Evolutionary conservation across 1,140 invertebrate genomes (phyloP).

Genomic region (Macrocentrus cingulum): DNA sequence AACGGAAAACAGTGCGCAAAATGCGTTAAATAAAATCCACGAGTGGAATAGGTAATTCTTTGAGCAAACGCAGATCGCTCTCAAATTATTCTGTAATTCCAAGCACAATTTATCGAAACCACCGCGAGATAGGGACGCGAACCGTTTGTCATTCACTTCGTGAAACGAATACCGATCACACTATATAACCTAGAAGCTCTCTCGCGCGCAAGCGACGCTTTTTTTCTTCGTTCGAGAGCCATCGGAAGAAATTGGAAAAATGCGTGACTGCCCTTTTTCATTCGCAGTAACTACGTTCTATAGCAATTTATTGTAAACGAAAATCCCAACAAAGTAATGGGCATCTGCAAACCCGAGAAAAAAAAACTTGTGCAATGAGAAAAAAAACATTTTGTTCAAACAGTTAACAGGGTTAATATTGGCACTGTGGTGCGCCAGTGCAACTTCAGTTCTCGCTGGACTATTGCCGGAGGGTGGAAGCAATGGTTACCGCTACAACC

Average conservation of each 20-base stretch:
- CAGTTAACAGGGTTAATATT: conserved; percentile 42
- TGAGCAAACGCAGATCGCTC: neutral
- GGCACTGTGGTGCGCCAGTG: conserved; percentile 39
- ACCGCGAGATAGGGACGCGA: conserved; percentile 16
- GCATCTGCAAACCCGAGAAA: neutral
- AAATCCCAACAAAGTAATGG: neutral
- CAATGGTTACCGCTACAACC: conserved; percentile 50
- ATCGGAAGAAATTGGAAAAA: conserved; percentile 25
- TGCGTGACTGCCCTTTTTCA: conserved; percentile 24
- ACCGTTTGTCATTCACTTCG: conserved; percentile 26
- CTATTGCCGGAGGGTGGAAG: conserved; percentile 39
- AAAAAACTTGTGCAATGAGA: neutral
- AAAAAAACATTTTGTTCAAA: conserved; percentile 19
- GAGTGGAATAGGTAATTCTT: neutral
- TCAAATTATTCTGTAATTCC: conserved; percentile 10
- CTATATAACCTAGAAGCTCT: conserved; percentile 4
- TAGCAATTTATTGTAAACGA: conserved; percentile 2
- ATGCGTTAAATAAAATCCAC: conserved; percentile 1
- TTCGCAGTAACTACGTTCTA: conserved; percentile 13
- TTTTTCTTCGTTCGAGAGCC: no score
- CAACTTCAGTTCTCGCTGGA: conserved; percentile 41
- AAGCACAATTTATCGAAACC: conserved; percentile 12
- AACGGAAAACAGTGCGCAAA: neutral
- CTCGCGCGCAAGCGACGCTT: neutral
- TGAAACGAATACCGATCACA: conserved; percentile 24